Percentiles rank a stretch among this genome's conserved stretches.
These are phyloP conservation scores for Drosophila littoralis DNA, from an alignment of 1,140 invertebrate genomes.

Conservation along the genomic window DNA sequence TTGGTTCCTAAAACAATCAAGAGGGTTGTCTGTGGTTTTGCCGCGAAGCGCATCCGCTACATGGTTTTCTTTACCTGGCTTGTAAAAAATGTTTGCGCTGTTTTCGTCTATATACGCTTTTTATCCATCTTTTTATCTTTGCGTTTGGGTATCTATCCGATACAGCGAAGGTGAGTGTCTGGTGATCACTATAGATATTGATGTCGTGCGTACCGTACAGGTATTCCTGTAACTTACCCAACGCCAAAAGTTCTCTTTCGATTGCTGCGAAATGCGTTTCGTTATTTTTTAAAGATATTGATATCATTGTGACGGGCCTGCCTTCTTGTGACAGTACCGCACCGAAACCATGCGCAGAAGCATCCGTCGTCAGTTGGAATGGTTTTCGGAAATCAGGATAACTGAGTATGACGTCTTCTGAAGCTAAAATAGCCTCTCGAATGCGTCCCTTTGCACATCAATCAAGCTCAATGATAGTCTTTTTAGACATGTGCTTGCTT, in stretches of 20 bases:
- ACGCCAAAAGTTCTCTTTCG: not conserved
- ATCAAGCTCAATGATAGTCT: not conserved
- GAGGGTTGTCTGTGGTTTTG: slow-evolving; percentile 12
- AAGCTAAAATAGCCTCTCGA: not conserved
- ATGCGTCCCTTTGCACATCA: too few species aligned
- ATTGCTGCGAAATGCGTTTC: not conserved
- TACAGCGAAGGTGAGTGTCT: slow-evolving; percentile 11
- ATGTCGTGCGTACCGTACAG: not conserved
- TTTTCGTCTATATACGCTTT: not conserved
- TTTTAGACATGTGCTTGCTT: not conserved
- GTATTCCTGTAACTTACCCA: slow-evolving; percentile 1
- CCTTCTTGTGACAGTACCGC: too few species aligned
- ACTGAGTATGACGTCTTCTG: slow-evolving; percentile 4
- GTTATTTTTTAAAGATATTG: not conserved
- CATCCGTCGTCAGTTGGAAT: not conserved
- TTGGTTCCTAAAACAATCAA: not conserved
- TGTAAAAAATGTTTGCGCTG: too few species aligned
- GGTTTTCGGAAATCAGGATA: not conserved
- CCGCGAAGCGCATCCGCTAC: too few species aligned
- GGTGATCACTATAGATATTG: slow-evolving; percentile 26
- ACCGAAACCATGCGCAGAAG: too few species aligned
- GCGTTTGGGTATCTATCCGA: not conserved
- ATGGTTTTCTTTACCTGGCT: too few species aligned
- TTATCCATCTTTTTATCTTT: too few species aligned
- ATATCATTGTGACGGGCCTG: slow-evolving; percentile 1